Evolutionary conservation across 2,888 invertebrate genomes (phyloP), one percentile per base, ranked within the genome.

Genomic region (Gortyna flavago): DNA sequence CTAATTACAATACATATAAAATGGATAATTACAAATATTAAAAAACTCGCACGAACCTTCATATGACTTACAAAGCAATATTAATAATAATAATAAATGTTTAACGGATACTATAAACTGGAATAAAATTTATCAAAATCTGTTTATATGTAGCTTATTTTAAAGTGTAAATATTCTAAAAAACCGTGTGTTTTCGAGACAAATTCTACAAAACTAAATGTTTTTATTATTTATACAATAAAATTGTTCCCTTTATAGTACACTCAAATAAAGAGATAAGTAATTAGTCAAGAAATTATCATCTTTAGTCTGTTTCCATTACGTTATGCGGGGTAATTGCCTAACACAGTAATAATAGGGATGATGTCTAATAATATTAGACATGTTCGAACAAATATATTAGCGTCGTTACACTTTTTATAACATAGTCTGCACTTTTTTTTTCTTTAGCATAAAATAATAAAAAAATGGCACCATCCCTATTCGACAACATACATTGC

Each of bases 111-210:
- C 3, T 68, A 59, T 62, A 35, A 74, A 81, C 35, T 44, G 48
- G 51, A 83, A 85, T 87, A 87, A 80, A 57, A 75, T 79, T 48
- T 86, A 86, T 83, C 85, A 86, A 87, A 86, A 82, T 54, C 66
- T 71, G 66, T 86, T n/a, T n/a, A 81, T 72, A 54, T 1, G 2
- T 59, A 66, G 35, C 57, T 71, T 77, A 73, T 13, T 68, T 77
- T 44, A 77, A 83, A 80, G 75, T 85, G 85, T 84, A 83, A 77
- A 85, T 69, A 80, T 75, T 85, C 75, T 71, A 77, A 78, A 86
- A 83, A 79, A 79, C 66, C 3, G 35, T 70, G 66, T 73, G 64
- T 79, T 74, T 79, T 57, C 61, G 38, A 83, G 64, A 83, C 32
- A 62, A 29, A 25, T 35, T 16, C 64, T 75, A 82, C 54, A 83